Conservation (phyloP, 2,888 invertebrate species). For the Lithophane ornitopus region DNA sequence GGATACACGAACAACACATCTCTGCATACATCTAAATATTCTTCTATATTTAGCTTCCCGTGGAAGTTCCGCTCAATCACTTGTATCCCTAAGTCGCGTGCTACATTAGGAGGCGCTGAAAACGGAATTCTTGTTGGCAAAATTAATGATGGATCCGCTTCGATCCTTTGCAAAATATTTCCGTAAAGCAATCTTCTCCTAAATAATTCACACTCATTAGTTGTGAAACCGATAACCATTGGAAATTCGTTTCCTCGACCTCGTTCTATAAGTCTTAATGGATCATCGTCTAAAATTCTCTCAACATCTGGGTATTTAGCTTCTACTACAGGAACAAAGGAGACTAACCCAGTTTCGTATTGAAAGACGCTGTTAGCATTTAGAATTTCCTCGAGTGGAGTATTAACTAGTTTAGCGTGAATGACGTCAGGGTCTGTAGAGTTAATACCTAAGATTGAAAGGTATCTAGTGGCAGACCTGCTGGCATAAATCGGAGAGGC, state of each 20-base stretch:
- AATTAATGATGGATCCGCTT: constrained; percentile 70
- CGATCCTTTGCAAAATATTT: constrained; percentile 45
- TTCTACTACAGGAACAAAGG: constrained; percentile 71
- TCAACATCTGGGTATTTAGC: constrained; percentile 57
- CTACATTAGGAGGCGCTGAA: constrained; percentile 48
- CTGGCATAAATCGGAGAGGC: constrained; percentile 65
- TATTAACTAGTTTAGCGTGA: constrained; percentile 61
- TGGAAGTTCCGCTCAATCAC: constrained; percentile 63
- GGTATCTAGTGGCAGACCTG: constrained; percentile 57
- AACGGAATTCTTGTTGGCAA: constrained; percentile 59
- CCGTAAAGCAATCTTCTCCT: constrained; percentile 36
- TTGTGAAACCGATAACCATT: constrained; percentile 64
- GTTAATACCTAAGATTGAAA: constrained; percentile 81
- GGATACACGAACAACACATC: constrained; percentile 68
- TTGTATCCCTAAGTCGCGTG: constrained; percentile 52
- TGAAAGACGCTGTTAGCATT: constrained; percentile 64
- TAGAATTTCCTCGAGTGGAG: constrained; percentile 72
- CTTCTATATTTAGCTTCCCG: constrained; percentile 55
- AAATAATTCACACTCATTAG: constrained; percentile 60
- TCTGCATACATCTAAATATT: constrained; percentile 51
- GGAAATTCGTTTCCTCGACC: constrained; percentile 71
- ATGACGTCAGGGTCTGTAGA: constrained; percentile 66
- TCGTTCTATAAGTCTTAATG: constrained; percentile 63
- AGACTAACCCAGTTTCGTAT: constrained; percentile 54
- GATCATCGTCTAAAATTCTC: constrained; percentile 70